phyloP scores from a whole-genome alignment of 2,797 vertebrate species.

The Bradypodion pumilum region DNA sequence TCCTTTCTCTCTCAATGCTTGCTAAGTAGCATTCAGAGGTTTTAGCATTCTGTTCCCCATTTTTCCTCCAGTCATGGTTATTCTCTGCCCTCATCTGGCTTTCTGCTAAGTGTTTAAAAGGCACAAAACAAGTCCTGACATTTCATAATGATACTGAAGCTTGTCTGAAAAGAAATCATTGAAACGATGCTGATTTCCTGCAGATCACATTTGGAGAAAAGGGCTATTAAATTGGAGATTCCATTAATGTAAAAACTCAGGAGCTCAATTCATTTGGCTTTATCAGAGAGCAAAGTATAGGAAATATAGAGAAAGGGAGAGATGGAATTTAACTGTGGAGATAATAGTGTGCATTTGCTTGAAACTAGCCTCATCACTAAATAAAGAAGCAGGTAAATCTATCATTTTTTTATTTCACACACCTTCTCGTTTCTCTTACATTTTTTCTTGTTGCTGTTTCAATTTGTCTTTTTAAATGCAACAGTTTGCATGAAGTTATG shows the following conservation, averaged over 20 bases:
- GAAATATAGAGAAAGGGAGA: neutral
- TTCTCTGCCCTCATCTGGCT: neutral
- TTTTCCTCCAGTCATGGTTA: neutral
- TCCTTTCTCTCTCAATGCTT: neutral
- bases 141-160: conserved; percentile 9
- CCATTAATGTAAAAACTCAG: conserved; percentile 48
- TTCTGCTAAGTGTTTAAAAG: conserved; percentile 39
- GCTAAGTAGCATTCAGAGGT: neutral
- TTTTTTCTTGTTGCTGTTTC: too few relatives aligned
- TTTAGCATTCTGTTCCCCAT: conserved; percentile 8
- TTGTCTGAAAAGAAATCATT: conserved; percentile 35
- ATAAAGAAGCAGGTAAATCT: conserved; percentile 7
- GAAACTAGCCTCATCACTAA: conserved; percentile 51
- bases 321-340: conserved; percentile 22
- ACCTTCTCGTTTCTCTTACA: too few relatives aligned
- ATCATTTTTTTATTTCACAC: neutral
- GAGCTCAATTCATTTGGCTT: conserved; percentile 32
- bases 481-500: too few relatives aligned
- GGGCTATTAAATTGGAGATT: conserved; percentile 25
- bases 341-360: conserved; percentile 27
- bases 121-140: conserved; percentile 8
- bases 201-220: conserved; percentile 8
- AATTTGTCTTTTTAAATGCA: too few relatives aligned
- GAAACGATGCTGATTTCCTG: conserved; percentile 2
- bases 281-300: conserved; percentile 28